phyloP scores from a whole-genome alignment of 2,797 vertebrate species.

The Selene dorsalis region DNA sequence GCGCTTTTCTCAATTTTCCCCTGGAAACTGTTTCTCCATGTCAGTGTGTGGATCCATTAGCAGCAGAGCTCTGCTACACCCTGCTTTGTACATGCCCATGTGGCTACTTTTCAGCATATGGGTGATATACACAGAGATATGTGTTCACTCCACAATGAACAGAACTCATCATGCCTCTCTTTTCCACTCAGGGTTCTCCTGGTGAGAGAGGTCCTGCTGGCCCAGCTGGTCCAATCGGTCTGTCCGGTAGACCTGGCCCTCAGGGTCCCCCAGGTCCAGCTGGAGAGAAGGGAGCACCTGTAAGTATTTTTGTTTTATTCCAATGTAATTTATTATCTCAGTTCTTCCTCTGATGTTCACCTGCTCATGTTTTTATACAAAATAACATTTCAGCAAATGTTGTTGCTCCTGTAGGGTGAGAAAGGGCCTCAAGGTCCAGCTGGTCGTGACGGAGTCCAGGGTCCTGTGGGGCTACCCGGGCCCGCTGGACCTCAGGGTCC shows the following conservation, averaged over 20 bases:
- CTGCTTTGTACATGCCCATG: slow-evolving; percentile 39
- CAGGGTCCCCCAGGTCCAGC: slow-evolving; percentile 97
- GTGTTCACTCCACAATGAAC: not conserved
- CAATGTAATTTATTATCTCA: not conserved
- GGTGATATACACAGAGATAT: not conserved
- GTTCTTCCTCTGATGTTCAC: not conserved
- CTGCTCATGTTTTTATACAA: not conserved
- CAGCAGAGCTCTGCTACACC: not conserved
- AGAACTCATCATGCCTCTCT: not conserved
- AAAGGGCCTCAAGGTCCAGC: slow-evolving; percentile 97
- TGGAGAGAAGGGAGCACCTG: slow-evolving; percentile 97
- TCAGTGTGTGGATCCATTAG: slow-evolving; percentile 56
- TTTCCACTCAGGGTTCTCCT: slow-evolving; percentile 89
- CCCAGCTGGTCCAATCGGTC: slow-evolving; percentile 92
- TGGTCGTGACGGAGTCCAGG: slow-evolving; percentile 96
- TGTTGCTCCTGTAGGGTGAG: slow-evolving; percentile 88
- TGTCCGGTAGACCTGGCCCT: slow-evolving; percentile 94
- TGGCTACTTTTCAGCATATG: slow-evolving; percentile 24
- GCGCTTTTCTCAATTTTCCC: slow-evolving; percentile 35
- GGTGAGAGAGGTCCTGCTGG: slow-evolving; percentile 96
- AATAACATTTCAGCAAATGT: slow-evolving; percentile 22
- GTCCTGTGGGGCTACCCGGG: slow-evolving; percentile 96
- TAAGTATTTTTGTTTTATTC: slow-evolving; percentile 80
- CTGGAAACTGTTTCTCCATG: slow-evolving; percentile 9
- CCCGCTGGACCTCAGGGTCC: slow-evolving; percentile 96